Base-by-base conservation (phyloP, 2,113 vertebrate genomes). In the Donacobius atricapilla region DNA sequence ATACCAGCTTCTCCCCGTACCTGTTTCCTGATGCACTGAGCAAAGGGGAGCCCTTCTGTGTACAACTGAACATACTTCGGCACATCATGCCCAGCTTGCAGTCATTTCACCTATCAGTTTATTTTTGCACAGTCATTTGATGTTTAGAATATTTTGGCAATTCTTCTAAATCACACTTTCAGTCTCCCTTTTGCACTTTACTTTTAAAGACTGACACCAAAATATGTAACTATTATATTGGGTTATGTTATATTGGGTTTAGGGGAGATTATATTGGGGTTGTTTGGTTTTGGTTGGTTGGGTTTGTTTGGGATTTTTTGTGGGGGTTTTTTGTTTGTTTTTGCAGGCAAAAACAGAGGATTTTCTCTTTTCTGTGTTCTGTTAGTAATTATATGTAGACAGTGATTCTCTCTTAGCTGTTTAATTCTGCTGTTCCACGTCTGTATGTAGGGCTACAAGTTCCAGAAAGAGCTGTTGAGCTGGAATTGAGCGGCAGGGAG, bases 401-500 rank as follows among this genome's bases (percentile, higher is more conserved):
- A 39, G 23, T 16, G 24, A 24, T 48, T 58, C 71, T 70, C 27
- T 51, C 33, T 42, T 24, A 54, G 18, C 27, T 33, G 18, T 35
- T 63, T 53, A 51, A 13, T 20, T 50, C 22, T 17, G 23, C 27
- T 20, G n/a, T n/a, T n/a, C n/a, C n/a, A n/a, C n/a, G n/a, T n/a
- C n/a, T n/a, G n/a, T n/a, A 8, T 9, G 27, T 4, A 31, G 20
- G 5, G 25, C 20, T 22, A 10, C 0, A 10, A 1, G 7, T 58
- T 77, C 64, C 35, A 19, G 33, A 15, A n/a, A 19, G 40, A 56
- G 25, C 12, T 11, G 30, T 10, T 37, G 19, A 7, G 25, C 39
- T 45, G 33, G 39, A 12, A 17, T 2, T 19, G 31, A 50, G 44
- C 25, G n/a, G 69, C 44, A 50, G 54, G 19, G 22, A 22, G 2